Percentiles rank a stretch among this genome's conserved stretches.
phyloP scores from a whole-genome alignment of 2,888 invertebrate genomes.

The Drosophila kuntzei region DNA sequence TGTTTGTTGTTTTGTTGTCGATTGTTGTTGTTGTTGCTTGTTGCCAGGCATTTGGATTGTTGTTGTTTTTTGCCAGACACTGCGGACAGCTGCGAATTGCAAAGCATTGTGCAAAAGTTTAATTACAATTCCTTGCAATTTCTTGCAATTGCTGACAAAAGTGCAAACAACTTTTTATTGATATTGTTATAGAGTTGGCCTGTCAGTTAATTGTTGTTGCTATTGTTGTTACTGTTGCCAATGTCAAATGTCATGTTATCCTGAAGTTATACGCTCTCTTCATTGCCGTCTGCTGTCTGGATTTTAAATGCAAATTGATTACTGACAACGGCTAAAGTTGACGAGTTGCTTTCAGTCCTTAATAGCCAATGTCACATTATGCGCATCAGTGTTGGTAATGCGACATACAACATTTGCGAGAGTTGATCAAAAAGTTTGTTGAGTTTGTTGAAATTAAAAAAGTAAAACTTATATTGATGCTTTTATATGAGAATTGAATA shows the following conservation, averaged over 20 bases:
- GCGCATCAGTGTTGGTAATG: conserved; percentile 18
- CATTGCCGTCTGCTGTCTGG: conserved; percentile 46
- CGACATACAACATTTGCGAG: conserved; percentile 28
- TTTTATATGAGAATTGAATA: neutral
- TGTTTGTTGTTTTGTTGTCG: conserved; percentile 39
- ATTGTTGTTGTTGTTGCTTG: conserved; percentile 47
- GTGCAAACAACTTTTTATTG: conserved; percentile 74
- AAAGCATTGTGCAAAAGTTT: conserved; percentile 69
- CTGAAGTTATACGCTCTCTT: conserved; percentile 56
- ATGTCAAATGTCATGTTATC: conserved; percentile 79
- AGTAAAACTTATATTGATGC: neutral
- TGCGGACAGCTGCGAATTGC: conserved; percentile 74
- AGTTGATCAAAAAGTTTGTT: conserved; percentile 8
- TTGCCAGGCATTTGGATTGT: conserved; percentile 70
- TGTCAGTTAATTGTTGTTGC: conserved; percentile 28
- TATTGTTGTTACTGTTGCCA: conserved; percentile 36
- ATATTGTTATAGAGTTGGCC: conserved; percentile 69
- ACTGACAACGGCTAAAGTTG: conserved; percentile 62
- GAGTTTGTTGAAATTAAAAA: neutral
- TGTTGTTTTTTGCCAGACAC: conserved; percentile 63
- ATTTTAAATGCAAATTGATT: conserved; percentile 76
- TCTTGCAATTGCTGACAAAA: conserved; percentile 64
- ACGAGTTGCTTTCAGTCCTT: conserved; percentile 71
- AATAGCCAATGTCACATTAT: conserved; percentile 68
- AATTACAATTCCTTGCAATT: conserved; percentile 74